A percentile compares a stretch with the other conserved stretches of the same genome.
phyloP scores from a whole-genome alignment of 2,888 invertebrate genomes.

The Amphipyra tragopoginis region DNA sequence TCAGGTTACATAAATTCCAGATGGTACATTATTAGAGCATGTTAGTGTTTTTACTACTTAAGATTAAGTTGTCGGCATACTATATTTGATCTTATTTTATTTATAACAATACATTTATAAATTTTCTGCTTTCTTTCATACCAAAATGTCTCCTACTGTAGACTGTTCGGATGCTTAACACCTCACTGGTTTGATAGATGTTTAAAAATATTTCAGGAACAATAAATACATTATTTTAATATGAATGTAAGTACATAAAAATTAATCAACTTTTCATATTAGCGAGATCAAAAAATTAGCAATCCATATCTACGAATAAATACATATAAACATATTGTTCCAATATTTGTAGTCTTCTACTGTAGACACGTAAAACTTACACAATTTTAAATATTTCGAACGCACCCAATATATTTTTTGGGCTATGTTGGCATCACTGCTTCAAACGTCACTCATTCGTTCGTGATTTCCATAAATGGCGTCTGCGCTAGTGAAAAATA shows the following conservation, averaged over 20 bases:
- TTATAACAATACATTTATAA: too few species aligned
- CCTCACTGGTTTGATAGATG: conserved; percentile 4
- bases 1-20: too few species aligned
- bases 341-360: conserved; percentile 7
- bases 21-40: too few species aligned
- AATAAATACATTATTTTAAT: conserved; percentile 1
- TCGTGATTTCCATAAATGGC: background rate
- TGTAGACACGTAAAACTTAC: conserved; percentile 1
- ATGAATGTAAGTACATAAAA: background rate
- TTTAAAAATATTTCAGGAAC: conserved; percentile 14
- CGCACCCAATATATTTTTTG: too few species aligned
- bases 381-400: too few species aligned
- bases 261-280: background rate
- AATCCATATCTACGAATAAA: conserved; percentile 1
- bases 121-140: too few species aligned
- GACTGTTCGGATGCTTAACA: conserved; percentile 6
- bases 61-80: too few species aligned
- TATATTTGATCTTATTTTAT: too few species aligned
- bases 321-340: conserved; percentile 7
- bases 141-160: conserved; percentile 15
- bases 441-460: background rate
- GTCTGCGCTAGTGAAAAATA: conserved; percentile 4
- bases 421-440: background rate
- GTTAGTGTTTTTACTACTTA: too few species aligned
- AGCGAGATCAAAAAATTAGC: too few species aligned